Evolutionary conservation across 2,888 invertebrate species (phyloP), one percentile per base, ranked within the genome.

Genomic region (Agriopis marginaria): DNA sequence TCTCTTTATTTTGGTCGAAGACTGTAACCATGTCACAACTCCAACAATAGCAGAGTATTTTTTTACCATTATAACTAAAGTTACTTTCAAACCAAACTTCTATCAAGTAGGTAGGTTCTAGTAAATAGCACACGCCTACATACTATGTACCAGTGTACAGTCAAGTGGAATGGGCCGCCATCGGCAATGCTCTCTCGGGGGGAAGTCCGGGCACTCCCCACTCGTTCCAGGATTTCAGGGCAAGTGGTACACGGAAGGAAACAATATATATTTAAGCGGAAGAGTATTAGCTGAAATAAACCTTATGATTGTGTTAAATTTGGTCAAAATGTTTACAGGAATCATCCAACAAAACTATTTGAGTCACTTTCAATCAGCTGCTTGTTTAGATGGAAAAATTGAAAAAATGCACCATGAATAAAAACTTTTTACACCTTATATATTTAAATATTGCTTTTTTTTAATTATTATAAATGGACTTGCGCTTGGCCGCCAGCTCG

Each of bases 181-280:
- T 64, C 65, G 62, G 72, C 72, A 66, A 68, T 71, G 72, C 67
- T 68, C 69, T 45, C 45, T 32, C 5, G 32, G 50, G 66, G 56
- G 50, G 66, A 6, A 32, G 17, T 23, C 5, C 56, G 68, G 72
- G 32, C 66, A 70, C 74, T 69, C 72, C 75, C 74, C 71, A 62
- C 73, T 72, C 73, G 70, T 72, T 75, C 60, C 72, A 71, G 58
- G 63, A 56, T 50, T 66, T 68, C 70, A 67, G 73, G 71, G 70
- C 63, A 68, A 67, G 51, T n/a, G 6, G 32, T 44, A 44, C 42
- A 51, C 32, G 50, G 66, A 56, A 47, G 42, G 49, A 69, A 67
- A 64, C 66, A 45, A 45, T 45, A 59, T n/a, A 11, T 44, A 3
- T 49, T 65, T 39, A 44, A 32, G 11, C 39, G 0, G 45, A 45